These are phyloP conservation scores for Phylloscopus collybita DNA, from an alignment of 2,797 vertebrate genomes.

Conservation along the genomic window DNA sequence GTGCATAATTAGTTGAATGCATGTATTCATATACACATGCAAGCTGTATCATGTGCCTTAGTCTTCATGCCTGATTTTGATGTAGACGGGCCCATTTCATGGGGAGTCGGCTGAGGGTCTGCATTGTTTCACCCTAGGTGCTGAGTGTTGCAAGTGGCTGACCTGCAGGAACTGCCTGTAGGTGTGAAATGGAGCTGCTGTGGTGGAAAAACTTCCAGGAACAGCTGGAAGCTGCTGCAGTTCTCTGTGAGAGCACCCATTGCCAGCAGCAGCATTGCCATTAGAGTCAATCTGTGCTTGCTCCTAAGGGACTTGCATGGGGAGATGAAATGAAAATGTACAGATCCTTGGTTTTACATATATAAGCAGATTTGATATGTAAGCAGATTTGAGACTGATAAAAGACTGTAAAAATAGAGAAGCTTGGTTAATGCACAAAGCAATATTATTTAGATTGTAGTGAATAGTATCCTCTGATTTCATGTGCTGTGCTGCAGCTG, in stretches of 20 bases:
- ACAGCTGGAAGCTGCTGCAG: fast-evolving
- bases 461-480: background rate
- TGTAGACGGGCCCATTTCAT: fast-evolving
- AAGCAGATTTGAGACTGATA: background rate
- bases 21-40: background rate
- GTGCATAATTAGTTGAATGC: background rate
- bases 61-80: background rate
- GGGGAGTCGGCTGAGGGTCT: background rate
- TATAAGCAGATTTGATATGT: background rate
- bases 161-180: background rate
- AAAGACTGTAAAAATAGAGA: background rate
- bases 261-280: background rate
- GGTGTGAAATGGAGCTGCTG: background rate
- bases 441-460: background rate
- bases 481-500: background rate
- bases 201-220: background rate
- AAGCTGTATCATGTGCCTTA: background rate
- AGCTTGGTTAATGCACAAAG: background rate
- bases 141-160: background rate
- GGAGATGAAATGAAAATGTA: background rate
- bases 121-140: background rate
- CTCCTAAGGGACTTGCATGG: background rate
- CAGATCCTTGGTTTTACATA: background rate
- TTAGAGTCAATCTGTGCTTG: background rate
- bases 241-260: background rate